Base-by-base conservation (phyloP, 2,113 vertebrate genomes). In the Mus pahari region DNA sequence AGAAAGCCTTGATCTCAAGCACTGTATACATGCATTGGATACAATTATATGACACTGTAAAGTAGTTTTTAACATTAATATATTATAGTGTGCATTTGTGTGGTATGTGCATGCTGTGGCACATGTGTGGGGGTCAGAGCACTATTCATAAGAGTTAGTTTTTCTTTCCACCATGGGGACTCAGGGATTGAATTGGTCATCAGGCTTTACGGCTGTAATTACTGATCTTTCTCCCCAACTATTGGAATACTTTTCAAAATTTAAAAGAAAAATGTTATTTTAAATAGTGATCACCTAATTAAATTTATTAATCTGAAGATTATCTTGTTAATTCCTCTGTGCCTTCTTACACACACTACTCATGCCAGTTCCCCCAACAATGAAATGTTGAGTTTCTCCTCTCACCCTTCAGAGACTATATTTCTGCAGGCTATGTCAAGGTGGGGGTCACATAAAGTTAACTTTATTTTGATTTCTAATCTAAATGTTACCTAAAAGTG, bases 391-490 rank as follows among this genome's bases (percentile, higher is more conserved):
- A 36, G 6, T 16, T 55, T 66, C 16, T 86, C 7, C 0, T 64
- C 42, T 16, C 14, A 22, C 4, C 33, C 0, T 22, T 31, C 33
- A 81, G 58, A 20, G 9, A 20, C 7, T 9, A 3, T 73, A n/a
- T 73, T 73, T 73, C 71, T 39, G 39, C 19, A 42, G n/a, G n/a
- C 9, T 20, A 73, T 73, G 71, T 22, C 36, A 17, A 73, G 42
- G 71, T 7, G 39, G 60, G 60, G n/a, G 60, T 12, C 66, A 36
- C 8, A 60, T 62, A 33, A 74, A 75, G 36, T 75, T 79, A 16
- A 66, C 64, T 82, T 64, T 66, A 93, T 79, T 93, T 83, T 73
- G 45, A 9, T 86, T 89, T 90, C 86, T 75, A 90, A 82, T 84
- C 31, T 39, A 36, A 94, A 55, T 0, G 3, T 11, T 60, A 81